Conservation (phyloP, 2,113 vertebrate species). For the Jacana jacana region DNA sequence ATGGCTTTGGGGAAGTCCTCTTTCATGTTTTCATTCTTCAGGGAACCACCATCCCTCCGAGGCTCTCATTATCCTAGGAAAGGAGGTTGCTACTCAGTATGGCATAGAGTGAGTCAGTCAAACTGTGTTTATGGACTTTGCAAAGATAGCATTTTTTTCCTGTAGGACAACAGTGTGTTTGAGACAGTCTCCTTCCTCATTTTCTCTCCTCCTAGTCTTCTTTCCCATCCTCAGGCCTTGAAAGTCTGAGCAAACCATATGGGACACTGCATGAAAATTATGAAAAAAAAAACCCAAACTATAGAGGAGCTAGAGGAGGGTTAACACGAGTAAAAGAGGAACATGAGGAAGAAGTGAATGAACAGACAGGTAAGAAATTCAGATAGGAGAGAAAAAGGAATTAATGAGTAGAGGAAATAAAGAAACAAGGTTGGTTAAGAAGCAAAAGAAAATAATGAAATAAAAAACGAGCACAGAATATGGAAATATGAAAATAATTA, state of each 20-base stretch:
- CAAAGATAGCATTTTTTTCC: conserved; percentile 55
- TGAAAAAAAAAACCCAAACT: neutral
- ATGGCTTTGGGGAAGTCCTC: conserved; percentile 61
- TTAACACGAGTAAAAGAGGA: neutral
- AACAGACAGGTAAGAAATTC: neutral
- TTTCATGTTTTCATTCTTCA: conserved; percentile 59
- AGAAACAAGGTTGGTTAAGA: neutral
- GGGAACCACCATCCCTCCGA: neutral
- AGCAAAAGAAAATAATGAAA: neutral
- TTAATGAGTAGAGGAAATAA: neutral
- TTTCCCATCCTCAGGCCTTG: neutral
- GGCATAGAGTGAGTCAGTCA: conserved; percentile 24
- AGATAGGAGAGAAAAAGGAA: neutral
- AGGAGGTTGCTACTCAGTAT: conserved; percentile 19
- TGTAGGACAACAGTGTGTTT: neutral
- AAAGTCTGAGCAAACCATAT: neutral
- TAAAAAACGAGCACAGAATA: neutral
- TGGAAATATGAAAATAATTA: neutral
- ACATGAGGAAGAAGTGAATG: neutral
- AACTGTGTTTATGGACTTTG: conserved; percentile 17
- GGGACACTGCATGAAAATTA: neutral
- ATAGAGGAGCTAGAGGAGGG: neutral
- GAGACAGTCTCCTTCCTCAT: neutral
- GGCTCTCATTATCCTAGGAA: conserved; percentile 49
- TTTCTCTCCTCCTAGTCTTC: conserved; percentile 21